Percentiles rank a stretch among this genome's conserved stretches.
These are phyloP conservation scores for Agrochola macilenta DNA, from an alignment of 2,888 invertebrate species.

Conservation along the genomic window DNA sequence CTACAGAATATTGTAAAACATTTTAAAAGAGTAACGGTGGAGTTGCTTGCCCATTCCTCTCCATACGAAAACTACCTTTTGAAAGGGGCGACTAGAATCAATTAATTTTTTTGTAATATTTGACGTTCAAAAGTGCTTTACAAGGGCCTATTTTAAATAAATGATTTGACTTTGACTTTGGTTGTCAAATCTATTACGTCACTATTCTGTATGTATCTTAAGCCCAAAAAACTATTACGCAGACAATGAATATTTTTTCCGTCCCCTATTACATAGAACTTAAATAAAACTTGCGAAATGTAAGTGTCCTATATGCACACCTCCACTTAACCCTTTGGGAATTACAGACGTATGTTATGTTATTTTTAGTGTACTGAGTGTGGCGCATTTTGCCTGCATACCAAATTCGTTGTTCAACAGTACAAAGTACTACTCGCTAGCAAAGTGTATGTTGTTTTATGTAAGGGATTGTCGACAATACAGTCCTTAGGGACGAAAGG, in stretches of 20 bases:
- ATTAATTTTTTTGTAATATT: no score
- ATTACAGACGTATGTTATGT: background rate
- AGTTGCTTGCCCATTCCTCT: no score
- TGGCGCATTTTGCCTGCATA: background rate
- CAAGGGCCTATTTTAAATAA: no score
- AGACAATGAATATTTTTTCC: background rate
- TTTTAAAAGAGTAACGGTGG: no score
- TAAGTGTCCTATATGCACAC: background rate
- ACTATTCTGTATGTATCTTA: background rate
- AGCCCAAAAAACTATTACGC: background rate
- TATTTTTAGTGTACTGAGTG: background rate
- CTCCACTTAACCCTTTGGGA: background rate
- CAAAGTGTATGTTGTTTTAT: slow-evolving; percentile 31
- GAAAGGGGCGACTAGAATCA: no score
- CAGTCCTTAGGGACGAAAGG: slow-evolving; percentile 11
- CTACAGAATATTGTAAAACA: no score
- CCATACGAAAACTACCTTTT: no score
- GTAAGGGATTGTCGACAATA: slow-evolving; percentile 17
- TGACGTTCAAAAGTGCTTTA: no score
- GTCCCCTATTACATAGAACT: background rate
- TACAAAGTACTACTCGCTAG: background rate
- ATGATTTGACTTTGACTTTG: no score
- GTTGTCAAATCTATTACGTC: background rate
- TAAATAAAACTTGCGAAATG: background rate
- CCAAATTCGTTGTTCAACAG: slow-evolving; percentile 1